phyloP scores from a whole-genome alignment of 2,797 vertebrate genomes.

The Fistularia tabacaria region DNA sequence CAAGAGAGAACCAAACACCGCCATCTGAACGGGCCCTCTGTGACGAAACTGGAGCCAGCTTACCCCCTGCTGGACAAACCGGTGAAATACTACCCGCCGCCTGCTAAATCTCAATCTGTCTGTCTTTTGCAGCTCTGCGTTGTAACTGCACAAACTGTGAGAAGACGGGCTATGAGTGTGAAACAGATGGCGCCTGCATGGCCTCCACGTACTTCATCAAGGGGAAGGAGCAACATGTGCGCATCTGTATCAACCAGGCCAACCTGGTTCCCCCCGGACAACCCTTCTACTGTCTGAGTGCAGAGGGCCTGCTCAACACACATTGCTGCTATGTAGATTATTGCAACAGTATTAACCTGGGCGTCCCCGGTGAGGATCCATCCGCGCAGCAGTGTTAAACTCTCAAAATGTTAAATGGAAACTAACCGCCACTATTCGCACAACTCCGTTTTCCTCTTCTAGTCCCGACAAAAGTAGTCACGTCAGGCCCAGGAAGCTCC shows the following conservation, averaged over 20 bases:
- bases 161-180: constrained; percentile 87
- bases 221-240: constrained; percentile 83
- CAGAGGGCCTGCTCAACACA: constrained; percentile 88
- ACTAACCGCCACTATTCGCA: background rate
- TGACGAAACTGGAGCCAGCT: constrained; percentile 8
- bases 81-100: constrained; percentile 37
- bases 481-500: constrained; percentile 43
- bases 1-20: constrained; percentile 7
- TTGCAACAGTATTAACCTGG: constrained; percentile 92
- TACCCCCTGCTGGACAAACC: constrained; percentile 53
- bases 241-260: constrained; percentile 86
- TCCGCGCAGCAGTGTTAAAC: background rate
- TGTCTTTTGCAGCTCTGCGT: constrained; percentile 68
- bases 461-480: constrained; percentile 52
- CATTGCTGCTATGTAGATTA: constrained; percentile 96
- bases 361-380: constrained; percentile 84
- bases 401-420: background rate
- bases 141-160: constrained; percentile 93
- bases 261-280: constrained; percentile 88
- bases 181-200: constrained; percentile 96
- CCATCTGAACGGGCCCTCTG: constrained; percentile 19
- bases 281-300: constrained; percentile 93
- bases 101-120: constrained; percentile 20
- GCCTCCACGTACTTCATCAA: constrained; percentile 87
- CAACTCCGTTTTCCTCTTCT: background rate